phyloP scores from a whole-genome alignment of 2,888 invertebrate species.

The Chrysolina haemoptera region DNA sequence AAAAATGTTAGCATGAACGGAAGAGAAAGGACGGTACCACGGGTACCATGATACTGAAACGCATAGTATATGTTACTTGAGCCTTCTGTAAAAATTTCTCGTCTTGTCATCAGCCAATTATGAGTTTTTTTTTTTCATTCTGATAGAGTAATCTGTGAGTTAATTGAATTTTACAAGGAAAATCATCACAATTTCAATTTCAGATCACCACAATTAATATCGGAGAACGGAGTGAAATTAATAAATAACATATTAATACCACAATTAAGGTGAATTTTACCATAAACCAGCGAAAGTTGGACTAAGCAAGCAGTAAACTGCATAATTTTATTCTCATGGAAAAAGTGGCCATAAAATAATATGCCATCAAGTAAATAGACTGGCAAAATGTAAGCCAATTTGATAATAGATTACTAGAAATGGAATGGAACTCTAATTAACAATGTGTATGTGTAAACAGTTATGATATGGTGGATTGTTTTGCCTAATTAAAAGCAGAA shows the following conservation, averaged over 20 bases:
- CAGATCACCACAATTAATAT: slow-evolving; percentile 9
- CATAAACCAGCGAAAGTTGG: slow-evolving; percentile 48
- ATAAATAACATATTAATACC: slow-evolving; percentile 38
- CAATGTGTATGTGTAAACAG: slow-evolving; percentile 40
- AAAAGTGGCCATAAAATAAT: slow-evolving; percentile 45
- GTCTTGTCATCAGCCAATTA: too few species aligned
- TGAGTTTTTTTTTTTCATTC: background rate
- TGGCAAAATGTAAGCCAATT: slow-evolving; percentile 44
- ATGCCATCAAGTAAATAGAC: slow-evolving; percentile 48
- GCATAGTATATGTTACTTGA: too few species aligned
- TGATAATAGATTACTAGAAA: slow-evolving; percentile 35
- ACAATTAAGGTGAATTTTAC: slow-evolving; percentile 46
- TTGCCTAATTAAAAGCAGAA: slow-evolving; percentile 25
- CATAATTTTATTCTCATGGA: slow-evolving; percentile 40
- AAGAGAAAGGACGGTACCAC: too few species aligned
- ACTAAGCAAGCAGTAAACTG: slow-evolving; percentile 32
- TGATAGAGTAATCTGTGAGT: background rate
- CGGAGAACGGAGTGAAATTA: slow-evolving; percentile 41
- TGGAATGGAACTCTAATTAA: slow-evolving; percentile 39
- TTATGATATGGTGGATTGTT: slow-evolving; percentile 44
- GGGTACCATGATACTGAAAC: too few species aligned
- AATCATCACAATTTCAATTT: slow-evolving; percentile 9
- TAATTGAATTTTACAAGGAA: slow-evolving; percentile 1
- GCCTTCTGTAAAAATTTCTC: too few species aligned
- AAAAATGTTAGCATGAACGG: too few species aligned